A percentile compares a stretch with the other conserved stretches of the same genome.
phyloP scores from a whole-genome alignment of 2,888 invertebrate genomes.

The Tenthredo notha region DNA sequence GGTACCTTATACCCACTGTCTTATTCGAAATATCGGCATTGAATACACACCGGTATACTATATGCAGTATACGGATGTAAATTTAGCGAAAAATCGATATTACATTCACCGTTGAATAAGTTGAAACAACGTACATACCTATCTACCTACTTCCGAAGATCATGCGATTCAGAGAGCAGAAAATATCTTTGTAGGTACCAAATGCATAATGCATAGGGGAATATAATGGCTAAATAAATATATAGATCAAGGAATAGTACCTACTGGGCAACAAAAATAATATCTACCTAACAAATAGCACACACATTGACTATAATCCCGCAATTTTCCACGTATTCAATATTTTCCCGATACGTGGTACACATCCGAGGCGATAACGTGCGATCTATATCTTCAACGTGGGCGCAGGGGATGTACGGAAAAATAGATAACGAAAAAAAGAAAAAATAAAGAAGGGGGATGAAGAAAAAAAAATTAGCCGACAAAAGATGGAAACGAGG shows the following conservation, averaged over 20 bases:
- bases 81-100: slow-evolving; percentile 20
- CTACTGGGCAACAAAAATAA: background rate
- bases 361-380: background rate
- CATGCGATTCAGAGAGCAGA: background rate
- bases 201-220: slow-evolving; percentile 42
- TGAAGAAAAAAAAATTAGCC: background rate
- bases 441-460: background rate
- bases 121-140: slow-evolving; percentile 1
- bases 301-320: background rate
- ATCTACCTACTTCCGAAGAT: background rate
- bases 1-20: background rate
- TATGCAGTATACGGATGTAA: background rate
- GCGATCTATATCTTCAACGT: background rate
- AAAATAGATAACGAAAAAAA: background rate
- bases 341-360: background rate
- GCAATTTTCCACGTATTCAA: slow-evolving; percentile 1
- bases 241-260: background rate
- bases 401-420: background rate
- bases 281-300: background rate
- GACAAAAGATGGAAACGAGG: background rate
- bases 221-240: slow-evolving; percentile 29
- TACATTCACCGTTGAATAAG: slow-evolving; percentile 20
- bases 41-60: background rate
- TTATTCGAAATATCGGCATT: slow-evolving; percentile 29
- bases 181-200: background rate